A percentile compares a stretch with the other conserved stretches of the same genome.
These are phyloP conservation scores for Oryctolagus cuniculus DNA, from an alignment of 2,113 vertebrate species.

Conservation along the genomic window mOryCun1.1 NC_091443.1:87077001-87077500, in stretches of 20 bases:
- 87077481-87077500: not conserved
- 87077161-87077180: no score
- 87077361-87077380: not conserved
- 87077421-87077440: not conserved
- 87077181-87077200: no score
- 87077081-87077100: no score
- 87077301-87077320: not conserved
- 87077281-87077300: not conserved
- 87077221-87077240: not conserved
- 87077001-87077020: no score
- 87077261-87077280: not conserved
- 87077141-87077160: no score
- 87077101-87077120: no score
- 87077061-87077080: no score
- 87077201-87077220: not conserved
- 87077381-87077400: not conserved
- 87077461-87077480: not conserved
- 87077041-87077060: no score
- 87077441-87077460: not conserved
- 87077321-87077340: not conserved
- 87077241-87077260: not conserved
- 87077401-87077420: not conserved
- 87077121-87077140: no score
- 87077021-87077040: no score
- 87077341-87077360: not conserved